Base-by-base conservation (phyloP, 2,113 vertebrate genomes). In the Leucoraja erinaceus region DNA sequence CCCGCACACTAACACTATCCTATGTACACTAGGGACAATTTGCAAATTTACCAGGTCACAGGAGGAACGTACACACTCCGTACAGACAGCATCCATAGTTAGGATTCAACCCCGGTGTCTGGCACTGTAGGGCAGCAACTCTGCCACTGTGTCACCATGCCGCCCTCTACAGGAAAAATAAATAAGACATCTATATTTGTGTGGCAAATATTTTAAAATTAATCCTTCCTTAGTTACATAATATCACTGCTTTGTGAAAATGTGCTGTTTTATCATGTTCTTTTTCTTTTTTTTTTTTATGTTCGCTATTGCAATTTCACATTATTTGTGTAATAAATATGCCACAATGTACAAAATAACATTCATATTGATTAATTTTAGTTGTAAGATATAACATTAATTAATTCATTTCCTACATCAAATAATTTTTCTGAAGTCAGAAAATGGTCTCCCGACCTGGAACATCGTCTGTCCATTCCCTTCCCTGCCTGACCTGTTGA, bases 161-260 rank as follows among this genome's bases (percentile, higher is more conserved):
- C 38, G 38, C 38, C 38, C 3, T 47, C 38, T 61, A 10, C 25
- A 47, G 86, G 18, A 70, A 70, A 70, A 70, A 20, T 70, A 90
- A 70, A 38, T 28, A 66, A 10, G n/a, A 38, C 38, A 4, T 28
- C 33, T 25, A 54, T 74, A 68, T 91, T 91, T 91, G 88, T 20
- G 38, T 91, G 63, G 20, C 88, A 70, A 72, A 47, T 91, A 70
- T 90, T 91, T 91, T 72, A 70, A 47, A 20, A 38, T 47, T 91
- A 72, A 72, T 72, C 3, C 14, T 91, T 91, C 63, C 38, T 31
- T 18, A 14, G n/a, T 86, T 88, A 12, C 70, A 28, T 66, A 25
- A 72, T 91, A 28, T 91, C 33, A 47, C 70, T 72, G 18, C 22
- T 72, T 47, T 12, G 56, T 33, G 63, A 68, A 83, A 59, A 25